Evolutionary conservation across 1,140 invertebrate genomes (phyloP), one percentile per base, ranked within the genome.

Genomic region (Drosophila albomicans): DNA sequence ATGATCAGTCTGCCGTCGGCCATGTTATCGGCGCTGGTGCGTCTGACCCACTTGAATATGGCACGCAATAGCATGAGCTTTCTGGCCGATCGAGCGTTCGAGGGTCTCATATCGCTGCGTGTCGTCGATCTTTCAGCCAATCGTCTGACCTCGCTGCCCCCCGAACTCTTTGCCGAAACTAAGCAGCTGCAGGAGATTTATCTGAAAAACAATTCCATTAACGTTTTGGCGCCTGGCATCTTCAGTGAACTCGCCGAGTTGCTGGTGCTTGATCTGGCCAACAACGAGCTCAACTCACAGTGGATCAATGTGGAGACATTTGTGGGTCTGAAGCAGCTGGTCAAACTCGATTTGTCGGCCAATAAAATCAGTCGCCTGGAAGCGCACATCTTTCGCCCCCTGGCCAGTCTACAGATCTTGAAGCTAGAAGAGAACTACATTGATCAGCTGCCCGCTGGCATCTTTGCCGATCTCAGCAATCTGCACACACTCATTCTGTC

Each of bases 231-330:
- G 16, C 97, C 97, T 0, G 97, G 97, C 1, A 93, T 98, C 43
- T 98, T 98, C 91, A 95, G 95, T 79, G 96, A 97, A 63, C 93
- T 99, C 13, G 95, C 95, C 3, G 96, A 97, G 91, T 92, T 99
- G 25, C 92, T 96, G 63, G 95, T 97, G 28, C 93, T 99, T 6
- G 97, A 99, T 91, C 93, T 98, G 71, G 96, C 97, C 16, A 95
- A 95, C 68, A 99, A 99, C 87, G 95, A 97, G 91, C 93, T 99
- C 30, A 96, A 96, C 35, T 95, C 95, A 48, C 96, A 97, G 87
- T 98, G 96, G 97, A 96, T 97, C 41, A 97, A 97, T 89, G 95
- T 96, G 1, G 97, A 96, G 4, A 98, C 97, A 3, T 98, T 98
- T 93, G 94, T 95, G 30, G 96, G 97, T 52, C 93, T 98, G 4